Base-by-base conservation (phyloP, 2,888 invertebrate genomes). In the Synanthedon myopaeformis region DNA sequence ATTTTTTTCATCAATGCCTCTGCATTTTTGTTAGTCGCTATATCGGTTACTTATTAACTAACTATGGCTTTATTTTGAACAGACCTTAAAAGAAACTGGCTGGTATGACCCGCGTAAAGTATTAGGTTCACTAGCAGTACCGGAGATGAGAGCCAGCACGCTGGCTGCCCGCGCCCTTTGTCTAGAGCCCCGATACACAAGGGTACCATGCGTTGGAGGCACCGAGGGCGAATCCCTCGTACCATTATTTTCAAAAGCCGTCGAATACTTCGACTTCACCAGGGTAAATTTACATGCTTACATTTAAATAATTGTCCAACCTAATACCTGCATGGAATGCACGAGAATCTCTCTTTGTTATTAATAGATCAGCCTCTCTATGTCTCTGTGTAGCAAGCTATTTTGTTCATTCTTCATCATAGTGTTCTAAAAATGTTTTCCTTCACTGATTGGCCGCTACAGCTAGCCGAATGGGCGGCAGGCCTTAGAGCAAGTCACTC, bases 81-180 rank as follows among this genome's bases (percentile, higher is more conserved):
- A 85, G 86, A 82, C 82, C 1, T 60, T 87, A 57, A 82, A 79
- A 62, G 82, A 84, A 58, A 79, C 79, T 1, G 83, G 84, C 49
- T 85, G 82, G 82, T 84, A 85, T 58, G 74, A 86, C 57, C 79
- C 81, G 2, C 69, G 72, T 6, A 85, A 73, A 58, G 55, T 87
- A 41, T 58, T 87, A 28, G 87, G 87, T 0, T 86, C 86, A 1
- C 51, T 86, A 42, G 85, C 87, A 1, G 82, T 84, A 6, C 82
- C 76, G 0, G 87, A 87, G 62, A 83, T 85, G 86, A 72, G 86
- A 4, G 84, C 87, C 11, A 86, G 82, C 57, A 83, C 84, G 0
- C 61, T 86, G 1, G 85, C 85, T 0, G 85, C 86, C 3, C 70
- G 76, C 0, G 82, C 80, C 1, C 70, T 86, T 3, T 70, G 75